phyloP scores from a whole-genome alignment of 2,113 vertebrate species.

The Agapornis roseicollis region DNA sequence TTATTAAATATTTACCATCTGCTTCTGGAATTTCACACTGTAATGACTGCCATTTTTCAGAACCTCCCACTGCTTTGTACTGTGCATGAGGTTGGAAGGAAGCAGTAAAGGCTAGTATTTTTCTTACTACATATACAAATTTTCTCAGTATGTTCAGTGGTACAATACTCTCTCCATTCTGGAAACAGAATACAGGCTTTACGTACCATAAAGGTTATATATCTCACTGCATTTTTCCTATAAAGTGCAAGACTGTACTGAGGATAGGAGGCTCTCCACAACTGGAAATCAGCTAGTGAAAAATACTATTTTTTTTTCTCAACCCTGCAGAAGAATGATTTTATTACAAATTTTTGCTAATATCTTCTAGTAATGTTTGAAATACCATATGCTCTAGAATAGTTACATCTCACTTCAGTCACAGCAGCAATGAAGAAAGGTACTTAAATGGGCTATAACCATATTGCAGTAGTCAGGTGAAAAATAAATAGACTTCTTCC shows the following conservation, averaged over 20 bases:
- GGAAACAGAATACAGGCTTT: neutral
- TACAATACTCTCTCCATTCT: neutral
- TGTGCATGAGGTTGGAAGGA: neutral
- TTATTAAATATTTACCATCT: constrained; percentile 15
- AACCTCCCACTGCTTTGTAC: neutral
- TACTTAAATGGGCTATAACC: constrained; percentile 45
- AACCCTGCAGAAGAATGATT: neutral
- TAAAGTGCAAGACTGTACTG: neutral
- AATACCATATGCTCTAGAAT: neutral
- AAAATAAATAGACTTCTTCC: constrained; percentile 51
- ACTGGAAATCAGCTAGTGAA: neutral
- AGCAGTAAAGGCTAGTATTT: neutral
- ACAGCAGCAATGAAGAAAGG: neutral
- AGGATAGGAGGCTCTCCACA: neutral
- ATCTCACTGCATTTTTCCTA: neutral
- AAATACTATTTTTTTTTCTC: neutral
- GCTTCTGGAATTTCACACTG: neutral
- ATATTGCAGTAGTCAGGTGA: constrained; percentile 47
- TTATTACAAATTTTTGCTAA: neutral
- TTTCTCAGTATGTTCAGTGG: neutral
- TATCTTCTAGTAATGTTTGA: neutral
- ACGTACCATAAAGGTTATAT: neutral
- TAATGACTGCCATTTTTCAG: neutral
- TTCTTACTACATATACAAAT: neutral
- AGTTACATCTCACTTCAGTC: neutral